Base-by-base conservation (phyloP, 2,113 vertebrate genomes). In the Panthera leo region DNA sequence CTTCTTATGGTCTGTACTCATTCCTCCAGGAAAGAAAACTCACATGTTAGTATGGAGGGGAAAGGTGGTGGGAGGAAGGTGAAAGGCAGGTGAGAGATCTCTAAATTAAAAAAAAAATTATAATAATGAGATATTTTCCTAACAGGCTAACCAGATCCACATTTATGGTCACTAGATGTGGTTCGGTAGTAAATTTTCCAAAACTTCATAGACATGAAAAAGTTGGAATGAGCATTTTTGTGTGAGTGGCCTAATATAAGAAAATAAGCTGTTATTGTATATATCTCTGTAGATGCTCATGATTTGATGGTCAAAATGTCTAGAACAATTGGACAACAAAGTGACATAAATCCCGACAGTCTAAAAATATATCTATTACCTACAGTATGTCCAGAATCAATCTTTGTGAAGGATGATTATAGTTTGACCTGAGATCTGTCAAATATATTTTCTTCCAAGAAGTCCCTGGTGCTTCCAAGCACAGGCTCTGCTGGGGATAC, bases 361-460 rank as follows among this genome's bases (percentile, higher is more conserved):
- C 97, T 91, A 97, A 98, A 98, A 98, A 97, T 97, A 88, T 96
- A 97, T 97, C 97, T 94, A 93, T 97, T 98, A 92, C 95, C 97
- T 97, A 97, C 34, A 0, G 93, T 97, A 97, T 92, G 96, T 98
- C 98, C 95, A 96, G 94, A 98, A 97, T 98, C 98, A 98, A 14
- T 98, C 98, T 98, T 97, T 96, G 70, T 97, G 97, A 98, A 96
- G 93, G 90, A 98, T 97, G 97, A 98, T 96, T 98, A 97, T 91
- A 42, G 97, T 97, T 98, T 97, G 98, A 99, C 98, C 98, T 95
- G 94, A 98, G 96, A 98, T 98, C 97, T 99, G 98, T 98, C 97
- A 98, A 97, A 92, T 98, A 96, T 97, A 89, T 98, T 98, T 98
- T 98, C 97, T 97, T 98, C 98, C 98, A 98, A 98, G 92, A 98